Conservation (phyloP, 2,113 vertebrate genomes). For the Balaeniceps rex region DNA sequence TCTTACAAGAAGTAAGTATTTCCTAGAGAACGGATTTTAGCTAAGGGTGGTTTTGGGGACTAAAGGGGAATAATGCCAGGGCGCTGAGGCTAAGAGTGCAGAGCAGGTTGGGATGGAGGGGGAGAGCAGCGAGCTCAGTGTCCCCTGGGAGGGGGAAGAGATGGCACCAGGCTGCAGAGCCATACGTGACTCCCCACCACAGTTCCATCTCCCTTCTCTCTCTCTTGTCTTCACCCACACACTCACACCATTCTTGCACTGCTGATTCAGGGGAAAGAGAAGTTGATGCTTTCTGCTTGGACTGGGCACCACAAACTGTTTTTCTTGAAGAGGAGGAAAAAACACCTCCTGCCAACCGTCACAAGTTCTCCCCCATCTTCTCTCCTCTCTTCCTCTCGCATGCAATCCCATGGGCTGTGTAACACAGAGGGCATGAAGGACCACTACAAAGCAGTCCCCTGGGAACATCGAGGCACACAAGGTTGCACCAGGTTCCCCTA, state of each 20-base stretch:
- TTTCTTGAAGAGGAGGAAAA: conserved; percentile 42
- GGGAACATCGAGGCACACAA: neutral
- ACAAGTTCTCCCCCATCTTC: neutral
- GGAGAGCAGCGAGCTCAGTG: fast-evolving
- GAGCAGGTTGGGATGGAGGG: neutral
- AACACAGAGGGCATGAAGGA: neutral
- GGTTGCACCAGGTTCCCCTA: neutral
- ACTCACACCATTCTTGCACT: conserved; percentile 28
- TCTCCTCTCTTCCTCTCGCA: neutral
- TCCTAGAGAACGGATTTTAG: fast-evolving
- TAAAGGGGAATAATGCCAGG: neutral
- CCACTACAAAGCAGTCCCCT: neutral
- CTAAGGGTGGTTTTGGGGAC: neutral
- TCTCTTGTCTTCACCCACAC: conserved; percentile 13
- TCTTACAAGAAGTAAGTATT: neutral
- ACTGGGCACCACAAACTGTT: conserved; percentile 55
- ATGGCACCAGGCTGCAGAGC: neutral
- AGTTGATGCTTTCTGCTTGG: conserved; percentile 8
- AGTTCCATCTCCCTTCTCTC: neutral
- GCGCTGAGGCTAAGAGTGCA: neutral
- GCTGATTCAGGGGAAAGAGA: conserved; percentile 60
- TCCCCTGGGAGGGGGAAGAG: neutral
- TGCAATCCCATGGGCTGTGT: neutral
- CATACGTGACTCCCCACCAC: neutral
- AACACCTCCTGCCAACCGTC: neutral